phyloP scores from a whole-genome alignment of 2,113 vertebrate species.

The Phaethornis superciliosus region DNA sequence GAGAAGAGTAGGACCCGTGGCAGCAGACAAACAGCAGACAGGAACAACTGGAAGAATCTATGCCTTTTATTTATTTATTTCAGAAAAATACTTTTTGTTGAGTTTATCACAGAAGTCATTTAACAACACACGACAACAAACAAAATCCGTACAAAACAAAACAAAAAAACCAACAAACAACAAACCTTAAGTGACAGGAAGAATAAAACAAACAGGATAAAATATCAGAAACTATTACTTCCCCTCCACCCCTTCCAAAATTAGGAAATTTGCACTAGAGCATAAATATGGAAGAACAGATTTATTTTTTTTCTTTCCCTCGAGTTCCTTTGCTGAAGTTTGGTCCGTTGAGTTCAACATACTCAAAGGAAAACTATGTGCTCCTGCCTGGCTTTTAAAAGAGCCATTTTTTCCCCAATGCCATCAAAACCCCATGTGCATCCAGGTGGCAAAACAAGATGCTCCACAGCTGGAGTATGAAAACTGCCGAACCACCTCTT shows the following conservation, averaged over 20 bases:
- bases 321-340: slow-evolving; percentile 67
- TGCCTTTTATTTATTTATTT: slow-evolving; percentile 80
- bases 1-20: neutral
- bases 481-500: neutral
- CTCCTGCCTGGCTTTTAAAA: slow-evolving; percentile 26
- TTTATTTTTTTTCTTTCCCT: slow-evolving; percentile 34
- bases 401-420: neutral
- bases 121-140: slow-evolving; percentile 56
- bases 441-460: neutral
- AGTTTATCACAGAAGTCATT: slow-evolving; percentile 76
- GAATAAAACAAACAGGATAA: slow-evolving; percentile 19
- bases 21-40: neutral
- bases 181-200: slow-evolving; percentile 37
- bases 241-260: neutral
- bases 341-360: slow-evolving; percentile 35
- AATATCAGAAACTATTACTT: slow-evolving; percentile 3
- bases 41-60: slow-evolving; percentile 64
- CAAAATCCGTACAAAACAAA: slow-evolving; percentile 70
- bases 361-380: neutral
- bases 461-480: neutral
- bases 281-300: slow-evolving; percentile 70
- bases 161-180: too few species aligned
- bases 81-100: slow-evolving; percentile 80
- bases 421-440: neutral
- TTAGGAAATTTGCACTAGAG: slow-evolving; percentile 48